Conservation (phyloP, 2,888 invertebrate genomes). For the Drosophila austrosaltans region DNA sequence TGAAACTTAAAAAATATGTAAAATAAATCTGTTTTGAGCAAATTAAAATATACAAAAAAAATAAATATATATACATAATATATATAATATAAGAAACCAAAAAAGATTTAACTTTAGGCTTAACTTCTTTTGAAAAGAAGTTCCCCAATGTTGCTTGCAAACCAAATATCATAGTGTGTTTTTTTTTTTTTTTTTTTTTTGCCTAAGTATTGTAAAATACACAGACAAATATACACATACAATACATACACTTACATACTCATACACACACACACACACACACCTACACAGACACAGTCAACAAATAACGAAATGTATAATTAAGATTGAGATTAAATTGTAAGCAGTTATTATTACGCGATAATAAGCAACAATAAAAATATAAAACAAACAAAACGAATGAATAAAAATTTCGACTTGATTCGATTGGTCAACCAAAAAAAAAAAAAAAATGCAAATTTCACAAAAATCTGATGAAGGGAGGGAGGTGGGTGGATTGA, state of each 20-base stretch:
- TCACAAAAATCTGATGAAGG: conserved; percentile 32
- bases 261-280: not conserved
- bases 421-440: conserved; percentile 52
- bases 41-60: conserved; percentile 7
- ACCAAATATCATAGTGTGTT: conserved; percentile 17
- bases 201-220: conserved; percentile 32
- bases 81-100: not conserved
- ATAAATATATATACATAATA: not conserved
- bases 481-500: not conserved
- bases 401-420: conserved; percentile 28
- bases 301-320: conserved; percentile 58
- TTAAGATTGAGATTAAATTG: conserved; percentile 66
- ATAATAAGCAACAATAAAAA: conserved; percentile 58
- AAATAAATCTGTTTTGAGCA: conserved; percentile 17
- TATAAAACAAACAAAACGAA: conserved; percentile 49
- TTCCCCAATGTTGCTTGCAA: conserved; percentile 10
- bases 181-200: conserved; percentile 2
- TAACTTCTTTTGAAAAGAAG: conserved; percentile 8
- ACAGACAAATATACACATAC: conserved; percentile 47
- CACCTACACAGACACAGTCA: conserved; percentile 10
- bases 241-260: not conserved
- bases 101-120: conserved; percentile 3
- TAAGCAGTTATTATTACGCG: conserved; percentile 72
- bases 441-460: conserved; percentile 35
- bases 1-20: conserved; percentile 5